Conservation (phyloP, 2,113 vertebrate species). For the Grammomys dolichurus region DNA sequence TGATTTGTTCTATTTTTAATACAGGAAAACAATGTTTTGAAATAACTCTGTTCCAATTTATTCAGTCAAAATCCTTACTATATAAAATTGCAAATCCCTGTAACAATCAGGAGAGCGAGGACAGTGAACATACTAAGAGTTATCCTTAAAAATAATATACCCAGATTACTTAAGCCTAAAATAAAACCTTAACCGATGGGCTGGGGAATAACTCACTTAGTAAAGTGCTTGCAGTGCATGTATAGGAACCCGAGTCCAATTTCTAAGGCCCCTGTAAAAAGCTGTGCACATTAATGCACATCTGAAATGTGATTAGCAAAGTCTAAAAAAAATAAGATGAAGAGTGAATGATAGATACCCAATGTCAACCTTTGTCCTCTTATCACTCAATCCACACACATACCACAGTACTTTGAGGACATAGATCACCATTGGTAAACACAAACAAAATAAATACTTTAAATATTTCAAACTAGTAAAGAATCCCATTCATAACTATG, state of each 20-base stretch:
- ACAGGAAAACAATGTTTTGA: neutral
- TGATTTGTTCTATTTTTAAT: constrained; percentile 14
- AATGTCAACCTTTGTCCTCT: neutral
- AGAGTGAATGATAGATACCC: too few species aligned
- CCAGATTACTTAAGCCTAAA: neutral
- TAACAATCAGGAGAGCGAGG: neutral
- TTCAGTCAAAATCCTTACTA: neutral
- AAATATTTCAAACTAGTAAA: neutral
- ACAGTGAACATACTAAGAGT: neutral
- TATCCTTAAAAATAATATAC: neutral
- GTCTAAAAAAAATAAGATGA: neutral
- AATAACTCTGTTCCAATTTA: neutral
- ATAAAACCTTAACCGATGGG: neutral
- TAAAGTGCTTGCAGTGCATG: neutral
- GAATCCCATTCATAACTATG: neutral
- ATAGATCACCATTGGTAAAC: neutral
- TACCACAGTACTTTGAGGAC: neutral
- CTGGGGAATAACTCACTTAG: neutral
- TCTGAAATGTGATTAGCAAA: neutral
- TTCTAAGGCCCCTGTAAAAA: neutral
- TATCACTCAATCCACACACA: neutral
- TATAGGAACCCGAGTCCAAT: neutral
- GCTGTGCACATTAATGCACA: neutral
- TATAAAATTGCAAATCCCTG: neutral
- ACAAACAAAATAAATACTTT: neutral